Evolutionary conservation across 2,797 vertebrate species (phyloP).

Genomic region (Tarsius wallacei): DNA sequence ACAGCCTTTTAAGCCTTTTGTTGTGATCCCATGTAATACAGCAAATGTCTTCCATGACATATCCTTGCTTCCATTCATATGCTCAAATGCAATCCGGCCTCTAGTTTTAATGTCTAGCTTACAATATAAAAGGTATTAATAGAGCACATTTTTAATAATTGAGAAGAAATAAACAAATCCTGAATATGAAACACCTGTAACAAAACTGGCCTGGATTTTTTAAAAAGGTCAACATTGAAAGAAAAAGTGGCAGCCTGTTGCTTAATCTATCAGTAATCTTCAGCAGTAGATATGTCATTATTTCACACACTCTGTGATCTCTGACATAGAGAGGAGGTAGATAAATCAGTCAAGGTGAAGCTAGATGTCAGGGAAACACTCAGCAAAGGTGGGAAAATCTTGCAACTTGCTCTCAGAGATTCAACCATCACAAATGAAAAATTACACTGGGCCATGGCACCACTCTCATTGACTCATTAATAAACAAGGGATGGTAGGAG

Average conservation of each 20-base stretch:
- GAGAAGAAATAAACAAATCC: neutral
- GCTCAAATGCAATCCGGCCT: neutral
- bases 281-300: no score
- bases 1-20: neutral
- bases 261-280: neutral
- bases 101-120: neutral
- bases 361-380: no score
- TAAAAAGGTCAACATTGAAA: neutral
- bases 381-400: no score
- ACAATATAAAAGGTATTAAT: neutral
- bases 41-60: neutral
- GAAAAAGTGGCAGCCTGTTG: neutral
- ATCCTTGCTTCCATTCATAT: neutral
- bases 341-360: no score
- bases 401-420: no score
- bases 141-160: neutral
- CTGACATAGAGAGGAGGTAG: no score
- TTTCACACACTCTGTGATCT: no score
- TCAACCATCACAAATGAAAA: no score
- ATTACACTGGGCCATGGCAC: no score
- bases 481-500: no score
- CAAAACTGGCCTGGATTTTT: neutral
- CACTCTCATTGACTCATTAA: no score
- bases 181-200: neutral
- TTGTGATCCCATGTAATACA: neutral